Evolutionary conservation across 2,888 invertebrate genomes (phyloP).

Genomic region (Coelogynopora nodosa): DNA sequence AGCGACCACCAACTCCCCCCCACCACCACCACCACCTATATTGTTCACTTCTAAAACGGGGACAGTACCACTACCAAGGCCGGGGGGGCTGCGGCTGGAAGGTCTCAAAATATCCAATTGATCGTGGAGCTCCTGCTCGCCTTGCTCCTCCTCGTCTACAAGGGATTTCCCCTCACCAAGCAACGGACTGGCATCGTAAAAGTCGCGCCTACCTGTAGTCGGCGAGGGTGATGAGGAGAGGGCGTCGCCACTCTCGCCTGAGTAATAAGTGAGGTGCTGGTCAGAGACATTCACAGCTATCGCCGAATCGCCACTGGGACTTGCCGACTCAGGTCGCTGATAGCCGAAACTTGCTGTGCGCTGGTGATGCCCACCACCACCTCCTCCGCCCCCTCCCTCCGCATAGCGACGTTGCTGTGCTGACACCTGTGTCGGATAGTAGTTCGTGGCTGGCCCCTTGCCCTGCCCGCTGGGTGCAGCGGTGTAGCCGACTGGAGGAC

Average conservation of each 20-base stretch:
- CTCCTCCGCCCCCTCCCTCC: too few species aligned
- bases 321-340: neutral
- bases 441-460: neutral
- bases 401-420: neutral
- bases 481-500: neutral
- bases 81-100: neutral
- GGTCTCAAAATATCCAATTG: neutral
- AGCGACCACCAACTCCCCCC: neutral
- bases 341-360: neutral
- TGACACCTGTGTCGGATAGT: neutral
- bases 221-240: neutral
- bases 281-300: neutral
- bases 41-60: neutral
- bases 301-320: conserved; percentile 7
- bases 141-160: neutral
- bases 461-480: neutral
- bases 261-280: neutral
- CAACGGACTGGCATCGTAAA: conserved; percentile 1
- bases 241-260: conserved; percentile 12
- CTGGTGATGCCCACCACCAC: too few species aligned
- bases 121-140: neutral
- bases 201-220: neutral
- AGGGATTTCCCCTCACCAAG: neutral
- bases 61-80: neutral
- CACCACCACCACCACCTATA: neutral